These are phyloP conservation scores for Branchinecta lindahli DNA, from an alignment of 1,140 invertebrate species.

Conservation along the genomic window DNA sequence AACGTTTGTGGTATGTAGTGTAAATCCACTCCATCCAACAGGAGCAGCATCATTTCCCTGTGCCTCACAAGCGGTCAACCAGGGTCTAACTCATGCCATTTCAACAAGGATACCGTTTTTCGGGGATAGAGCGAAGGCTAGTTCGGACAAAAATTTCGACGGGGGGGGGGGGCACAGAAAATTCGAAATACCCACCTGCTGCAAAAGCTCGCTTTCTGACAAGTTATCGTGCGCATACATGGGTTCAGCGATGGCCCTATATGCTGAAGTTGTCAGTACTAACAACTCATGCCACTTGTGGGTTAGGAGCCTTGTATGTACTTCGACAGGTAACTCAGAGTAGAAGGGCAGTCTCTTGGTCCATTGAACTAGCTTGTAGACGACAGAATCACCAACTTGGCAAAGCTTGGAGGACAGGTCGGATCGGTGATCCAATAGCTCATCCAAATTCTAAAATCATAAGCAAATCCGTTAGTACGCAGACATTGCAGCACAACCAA, in stretches of 20 bases:
- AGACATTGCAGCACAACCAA: too few species aligned
- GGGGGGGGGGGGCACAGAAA: too few species aligned
- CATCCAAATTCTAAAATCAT: constrained; percentile 60
- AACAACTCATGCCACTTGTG: constrained; percentile 95
- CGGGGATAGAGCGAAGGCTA: too few species aligned
- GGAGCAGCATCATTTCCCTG: too few species aligned
- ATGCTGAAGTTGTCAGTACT: constrained; percentile 80
- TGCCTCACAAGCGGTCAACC: too few species aligned
- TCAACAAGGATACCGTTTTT: too few species aligned
- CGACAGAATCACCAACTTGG: constrained; percentile 87
- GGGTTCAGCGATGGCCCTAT: constrained; percentile 66
- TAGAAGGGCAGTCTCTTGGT: constrained; percentile 94
- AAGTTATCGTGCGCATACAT: constrained; percentile 34
- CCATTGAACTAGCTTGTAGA: constrained; percentile 95
- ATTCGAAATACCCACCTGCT: constrained; percentile 43
- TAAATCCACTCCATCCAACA: too few species aligned
- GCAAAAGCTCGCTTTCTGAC: constrained; percentile 50
- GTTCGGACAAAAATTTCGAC: too few species aligned
- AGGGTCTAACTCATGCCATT: too few species aligned
- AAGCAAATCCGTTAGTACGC: constrained; percentile 9
- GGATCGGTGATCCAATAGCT: constrained; percentile 73
- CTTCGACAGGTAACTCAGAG: constrained; percentile 79
- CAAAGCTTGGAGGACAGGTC: constrained; percentile 81
- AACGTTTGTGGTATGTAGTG: too few species aligned
- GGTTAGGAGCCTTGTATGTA: constrained; percentile 78